Conservation (phyloP, 2,888 invertebrate species). For the Hofmannophila pseudospretella region DNA sequence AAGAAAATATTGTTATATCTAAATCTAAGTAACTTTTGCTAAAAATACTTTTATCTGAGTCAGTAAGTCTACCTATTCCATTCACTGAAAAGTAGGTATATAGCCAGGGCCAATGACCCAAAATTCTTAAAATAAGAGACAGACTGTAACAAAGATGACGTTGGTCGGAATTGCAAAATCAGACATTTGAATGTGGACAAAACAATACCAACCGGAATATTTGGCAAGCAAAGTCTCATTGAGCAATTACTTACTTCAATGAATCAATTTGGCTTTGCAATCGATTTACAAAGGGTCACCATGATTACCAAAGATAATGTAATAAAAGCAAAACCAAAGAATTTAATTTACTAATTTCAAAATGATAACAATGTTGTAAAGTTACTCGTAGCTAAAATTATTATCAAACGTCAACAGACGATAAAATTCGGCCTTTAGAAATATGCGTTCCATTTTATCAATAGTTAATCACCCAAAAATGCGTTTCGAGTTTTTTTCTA, state of each 20-base stretch:
- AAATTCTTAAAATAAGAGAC: too few relatives aligned
- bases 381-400: background rate
- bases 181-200: background rate
- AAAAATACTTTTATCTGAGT: too few relatives aligned
- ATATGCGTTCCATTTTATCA: background rate
- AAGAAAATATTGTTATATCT: too few relatives aligned
- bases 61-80: too few relatives aligned
- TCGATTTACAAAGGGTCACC: background rate
- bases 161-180: background rate
- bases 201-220: constrained; percentile 2
- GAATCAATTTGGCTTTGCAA: constrained; percentile 1
- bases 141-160: too few relatives aligned
- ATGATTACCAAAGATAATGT: background rate
- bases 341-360: too few relatives aligned
- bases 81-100: too few relatives aligned
- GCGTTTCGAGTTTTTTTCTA: background rate
- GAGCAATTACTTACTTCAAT: constrained; percentile 1
- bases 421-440: constrained; percentile 3
- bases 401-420: background rate
- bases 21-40: too few relatives aligned
- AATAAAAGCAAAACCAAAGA: background rate
- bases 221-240: constrained; percentile 1
- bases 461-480: too few relatives aligned
- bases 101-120: too few relatives aligned
- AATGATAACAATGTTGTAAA: too few relatives aligned